Conservation (phyloP, 1,140 invertebrate species). For the Reticulitermes speratus region DNA sequence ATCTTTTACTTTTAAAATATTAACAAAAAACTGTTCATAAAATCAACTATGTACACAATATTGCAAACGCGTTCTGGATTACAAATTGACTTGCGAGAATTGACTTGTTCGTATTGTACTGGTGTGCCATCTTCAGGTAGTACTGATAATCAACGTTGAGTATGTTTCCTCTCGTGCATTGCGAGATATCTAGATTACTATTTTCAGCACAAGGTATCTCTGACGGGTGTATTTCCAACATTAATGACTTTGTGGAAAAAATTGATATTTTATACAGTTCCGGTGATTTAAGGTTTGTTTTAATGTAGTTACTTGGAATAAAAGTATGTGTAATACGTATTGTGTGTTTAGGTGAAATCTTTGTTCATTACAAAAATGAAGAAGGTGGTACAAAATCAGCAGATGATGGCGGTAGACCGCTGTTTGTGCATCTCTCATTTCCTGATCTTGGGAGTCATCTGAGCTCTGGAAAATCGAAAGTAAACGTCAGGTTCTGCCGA, state of each 20-base stretch:
- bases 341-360: constrained; percentile 25
- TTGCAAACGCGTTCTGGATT: neutral
- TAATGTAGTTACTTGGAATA: neutral
- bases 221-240: constrained; percentile 34
- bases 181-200: constrained; percentile 36
- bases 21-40: neutral
- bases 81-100: neutral
- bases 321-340: neutral
- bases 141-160: neutral
- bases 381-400: constrained; percentile 33
- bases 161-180: constrained; percentile 35
- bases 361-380: constrained; percentile 30
- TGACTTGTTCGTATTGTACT: neutral
- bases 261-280: constrained; percentile 28
- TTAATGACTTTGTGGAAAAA: constrained; percentile 28
- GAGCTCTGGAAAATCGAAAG: constrained; percentile 26
- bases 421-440: constrained; percentile 36
- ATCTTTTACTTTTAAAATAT: neutral
- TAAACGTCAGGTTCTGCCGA: neutral
- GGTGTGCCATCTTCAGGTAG: constrained; percentile 20
- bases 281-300: neutral
- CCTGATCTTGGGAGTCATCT: constrained; percentile 34
- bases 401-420: constrained; percentile 34
- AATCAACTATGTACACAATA: neutral
- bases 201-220: constrained; percentile 36